These are phyloP conservation scores for Apotomis capreana DNA, from an alignment of 2,888 invertebrate genomes.

Conservation along the genomic window DNA sequence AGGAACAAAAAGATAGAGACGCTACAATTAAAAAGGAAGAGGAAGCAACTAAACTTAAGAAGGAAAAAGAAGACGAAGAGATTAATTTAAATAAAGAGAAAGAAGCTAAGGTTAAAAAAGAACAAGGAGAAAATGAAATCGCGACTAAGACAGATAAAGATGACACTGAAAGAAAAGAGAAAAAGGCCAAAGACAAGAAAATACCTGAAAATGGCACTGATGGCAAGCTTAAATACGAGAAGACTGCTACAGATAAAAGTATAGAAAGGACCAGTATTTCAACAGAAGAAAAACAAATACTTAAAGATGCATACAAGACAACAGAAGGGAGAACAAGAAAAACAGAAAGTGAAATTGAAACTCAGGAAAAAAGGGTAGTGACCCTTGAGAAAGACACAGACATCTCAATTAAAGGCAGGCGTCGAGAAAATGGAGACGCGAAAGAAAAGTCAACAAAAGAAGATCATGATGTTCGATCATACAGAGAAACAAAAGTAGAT, in stretches of 20 bases:
- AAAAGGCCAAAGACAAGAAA: conserved; percentile 32
- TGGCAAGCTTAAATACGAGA: conserved; percentile 2
- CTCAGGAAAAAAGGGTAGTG: neutral
- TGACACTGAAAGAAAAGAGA: conserved; percentile 21
- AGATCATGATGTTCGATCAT: conserved; percentile 3
- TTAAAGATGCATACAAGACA: conserved; percentile 34
- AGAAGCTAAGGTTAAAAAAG: conserved; percentile 40
- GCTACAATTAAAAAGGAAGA: conserved; percentile 4
- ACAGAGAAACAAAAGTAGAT: conserved; percentile 21
- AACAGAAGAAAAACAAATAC: neutral
- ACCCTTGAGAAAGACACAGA: neutral
- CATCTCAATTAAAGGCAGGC: neutral
- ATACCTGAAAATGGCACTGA: conserved; percentile 27
- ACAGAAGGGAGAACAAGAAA: conserved; percentile 20
- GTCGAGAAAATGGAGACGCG: conserved; percentile 18
- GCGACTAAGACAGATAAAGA: too few species aligned
- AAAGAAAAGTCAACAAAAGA: conserved; percentile 12
- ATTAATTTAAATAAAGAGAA: conserved; percentile 40
- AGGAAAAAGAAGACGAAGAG: conserved; percentile 18
- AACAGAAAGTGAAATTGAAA: neutral
- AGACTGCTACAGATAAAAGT: conserved; percentile 34
- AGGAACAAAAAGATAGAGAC: conserved; percentile 15
- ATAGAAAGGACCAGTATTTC: conserved; percentile 9
- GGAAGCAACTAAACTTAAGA: conserved; percentile 1
- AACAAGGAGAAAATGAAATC: conserved; percentile 41